Percentiles rank a stretch among this genome's conserved stretches.
phyloP scores from a whole-genome alignment of 2,113 vertebrate species.

The Mus pahari region DNA sequence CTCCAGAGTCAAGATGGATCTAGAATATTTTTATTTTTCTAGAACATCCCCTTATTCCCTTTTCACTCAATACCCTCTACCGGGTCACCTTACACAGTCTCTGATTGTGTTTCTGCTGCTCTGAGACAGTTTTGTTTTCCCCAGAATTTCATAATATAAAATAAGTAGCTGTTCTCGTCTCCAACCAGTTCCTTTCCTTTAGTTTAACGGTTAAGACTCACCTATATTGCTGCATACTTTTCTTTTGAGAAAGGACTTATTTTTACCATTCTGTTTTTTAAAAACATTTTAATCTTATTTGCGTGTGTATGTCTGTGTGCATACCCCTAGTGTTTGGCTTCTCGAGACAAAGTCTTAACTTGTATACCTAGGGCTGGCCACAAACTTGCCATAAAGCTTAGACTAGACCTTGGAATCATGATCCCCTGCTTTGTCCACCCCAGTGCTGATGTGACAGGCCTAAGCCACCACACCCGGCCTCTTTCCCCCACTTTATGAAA shows the following conservation, averaged over 20 bases:
- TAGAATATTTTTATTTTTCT: neutral
- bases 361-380: neutral
- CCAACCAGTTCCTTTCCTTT: too few relatives aligned
- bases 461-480: neutral
- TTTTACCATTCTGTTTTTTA: neutral
- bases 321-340: neutral
- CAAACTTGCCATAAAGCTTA: neutral
- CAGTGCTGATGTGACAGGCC: neutral
- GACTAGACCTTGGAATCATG: neutral
- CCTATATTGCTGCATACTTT: neutral
- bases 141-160: neutral
- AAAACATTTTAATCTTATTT: neutral
- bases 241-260: neutral
- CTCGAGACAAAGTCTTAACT: neutral
- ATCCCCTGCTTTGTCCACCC: neutral
- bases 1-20: neutral
- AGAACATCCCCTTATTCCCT: neutral
- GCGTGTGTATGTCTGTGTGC: neutral
- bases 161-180: neutral
- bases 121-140: neutral
- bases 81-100: accelerated
- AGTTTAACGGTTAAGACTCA: neutral
- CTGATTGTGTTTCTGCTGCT: neutral
- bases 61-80: neutral
- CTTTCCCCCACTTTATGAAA: neutral